Conservation (phyloP, 2,113 vertebrate genomes). For the Australoheros scitulus region DNA sequence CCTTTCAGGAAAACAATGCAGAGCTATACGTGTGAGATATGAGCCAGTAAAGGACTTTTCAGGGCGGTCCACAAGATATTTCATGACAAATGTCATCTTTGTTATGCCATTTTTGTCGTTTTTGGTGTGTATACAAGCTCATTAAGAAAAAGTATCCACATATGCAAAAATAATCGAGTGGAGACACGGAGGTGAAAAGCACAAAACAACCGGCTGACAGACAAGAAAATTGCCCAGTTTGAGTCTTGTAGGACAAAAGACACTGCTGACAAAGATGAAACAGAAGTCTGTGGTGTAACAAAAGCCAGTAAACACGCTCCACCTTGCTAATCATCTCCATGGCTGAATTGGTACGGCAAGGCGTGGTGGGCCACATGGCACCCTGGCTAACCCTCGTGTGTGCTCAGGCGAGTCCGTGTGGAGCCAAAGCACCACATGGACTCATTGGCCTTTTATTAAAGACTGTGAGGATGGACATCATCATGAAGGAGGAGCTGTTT, state of each 20-base stretch:
- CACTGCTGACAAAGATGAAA: conserved; percentile 71
- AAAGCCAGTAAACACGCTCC: conserved; percentile 38
- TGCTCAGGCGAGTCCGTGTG: neutral
- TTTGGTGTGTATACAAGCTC: neutral
- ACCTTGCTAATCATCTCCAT: conserved; percentile 55
- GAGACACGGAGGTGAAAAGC: conserved; percentile 16
- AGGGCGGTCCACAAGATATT: neutral
- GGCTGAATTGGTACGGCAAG: conserved; percentile 41
- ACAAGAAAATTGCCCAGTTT: conserved; percentile 76
- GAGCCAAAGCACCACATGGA: neutral
- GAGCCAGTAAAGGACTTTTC: neutral
- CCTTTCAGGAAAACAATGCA: neutral
- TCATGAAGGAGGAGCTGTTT: neutral
- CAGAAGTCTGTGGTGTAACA: conserved; percentile 60
- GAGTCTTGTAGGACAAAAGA: conserved; percentile 63
- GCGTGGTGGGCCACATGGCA: conserved; percentile 36
- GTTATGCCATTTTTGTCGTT: neutral
- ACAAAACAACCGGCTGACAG: conserved; percentile 65
- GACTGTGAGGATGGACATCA: neutral
- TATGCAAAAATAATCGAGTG: neutral
- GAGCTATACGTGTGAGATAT: conserved; percentile 1
- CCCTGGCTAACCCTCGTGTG: conserved; percentile 47
- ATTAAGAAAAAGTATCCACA: neutral
- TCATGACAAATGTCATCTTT: neutral
- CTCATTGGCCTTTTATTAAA: neutral